Evolutionary conservation across 2,888 invertebrate species (phyloP).

Genomic region (Agriopis aurantiaria): DNA sequence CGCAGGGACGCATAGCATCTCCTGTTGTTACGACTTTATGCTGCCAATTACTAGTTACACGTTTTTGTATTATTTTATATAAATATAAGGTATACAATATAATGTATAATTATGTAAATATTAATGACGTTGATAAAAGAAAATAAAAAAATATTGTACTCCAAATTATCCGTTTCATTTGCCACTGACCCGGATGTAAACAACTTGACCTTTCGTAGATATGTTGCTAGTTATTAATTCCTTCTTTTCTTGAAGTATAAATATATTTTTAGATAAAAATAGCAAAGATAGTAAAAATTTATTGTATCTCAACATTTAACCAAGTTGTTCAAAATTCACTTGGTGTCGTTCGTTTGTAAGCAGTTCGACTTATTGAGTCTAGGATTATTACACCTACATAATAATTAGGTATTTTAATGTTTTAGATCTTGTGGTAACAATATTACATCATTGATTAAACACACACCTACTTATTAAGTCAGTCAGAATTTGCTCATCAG

Average conservation of each 20-base stretch:
- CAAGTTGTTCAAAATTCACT: background rate
- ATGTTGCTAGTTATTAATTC: too few species aligned
- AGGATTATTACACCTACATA: background rate
- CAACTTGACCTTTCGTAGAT: slow-evolving; percentile 7
- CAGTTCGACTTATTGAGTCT: background rate
- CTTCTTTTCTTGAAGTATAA: too few species aligned
- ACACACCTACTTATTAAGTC: slow-evolving; percentile 4
- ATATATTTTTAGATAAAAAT: background rate
- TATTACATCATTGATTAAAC: slow-evolving; percentile 14
- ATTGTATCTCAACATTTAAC: background rate
- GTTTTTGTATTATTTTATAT: slow-evolving; percentile 24
- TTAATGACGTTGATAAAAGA: slow-evolving; percentile 15
- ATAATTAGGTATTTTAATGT: too few species aligned
- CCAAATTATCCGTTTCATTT: slow-evolving; percentile 8
- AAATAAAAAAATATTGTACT: slow-evolving; percentile 26
- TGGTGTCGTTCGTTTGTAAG: background rate
- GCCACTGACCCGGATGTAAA: background rate
- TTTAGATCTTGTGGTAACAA: too few species aligned
- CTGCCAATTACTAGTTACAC: slow-evolving; percentile 18
- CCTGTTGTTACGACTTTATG: slow-evolving; percentile 15
- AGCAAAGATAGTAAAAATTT: background rate
- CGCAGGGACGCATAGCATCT: slow-evolving; percentile 14
- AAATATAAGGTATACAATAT: slow-evolving; percentile 8
- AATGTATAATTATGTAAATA: slow-evolving; percentile 23
- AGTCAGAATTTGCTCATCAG: slow-evolving; percentile 3